A percentile compares a stretch with the other conserved stretches of the same genome.
phyloP scores from a whole-genome alignment of 2,888 invertebrate genomes.

The Lobophora halterata region DNA sequence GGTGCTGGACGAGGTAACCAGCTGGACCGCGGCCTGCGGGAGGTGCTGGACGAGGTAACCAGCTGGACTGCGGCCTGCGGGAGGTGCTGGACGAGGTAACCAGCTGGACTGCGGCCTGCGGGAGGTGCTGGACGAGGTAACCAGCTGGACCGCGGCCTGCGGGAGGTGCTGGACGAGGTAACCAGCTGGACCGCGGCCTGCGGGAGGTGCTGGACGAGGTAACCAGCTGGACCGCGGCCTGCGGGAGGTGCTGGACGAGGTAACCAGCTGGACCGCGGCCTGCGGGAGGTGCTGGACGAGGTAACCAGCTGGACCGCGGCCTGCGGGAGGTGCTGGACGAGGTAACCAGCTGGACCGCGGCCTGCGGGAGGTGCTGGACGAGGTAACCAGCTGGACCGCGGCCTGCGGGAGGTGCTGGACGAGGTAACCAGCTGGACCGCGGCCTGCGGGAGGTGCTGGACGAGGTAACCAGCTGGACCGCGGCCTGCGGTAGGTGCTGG shows the following conservation, averaged over 20 bases:
- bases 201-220: conserved; percentile 96
- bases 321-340: conserved; percentile 96
- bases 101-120: conserved; percentile 98
- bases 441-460: conserved; percentile 96
- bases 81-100: no score
- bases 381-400: conserved; percentile 97
- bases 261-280: conserved; percentile 97
- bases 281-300: conserved; percentile 96
- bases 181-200: conserved; percentile 97
- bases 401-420: conserved; percentile 96
- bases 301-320: conserved; percentile 97
- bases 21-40: conserved; percentile 97
- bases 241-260: conserved; percentile 94
- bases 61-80: conserved; percentile 97
- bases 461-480: conserved; percentile 89
- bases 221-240: conserved; percentile 98
- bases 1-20: no score
- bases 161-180: no score
- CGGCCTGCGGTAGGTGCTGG: conserved; percentile 88
- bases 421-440: no score
- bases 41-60: no score
- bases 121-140: no score
- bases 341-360: conserved; percentile 98
- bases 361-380: conserved; percentile 95
- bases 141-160: conserved; percentile 97